Evolutionary conservation across 1,140 invertebrate species (phyloP), one percentile per base, ranked within the genome.

Genomic region (Centruroides sculpturatus): DNA sequence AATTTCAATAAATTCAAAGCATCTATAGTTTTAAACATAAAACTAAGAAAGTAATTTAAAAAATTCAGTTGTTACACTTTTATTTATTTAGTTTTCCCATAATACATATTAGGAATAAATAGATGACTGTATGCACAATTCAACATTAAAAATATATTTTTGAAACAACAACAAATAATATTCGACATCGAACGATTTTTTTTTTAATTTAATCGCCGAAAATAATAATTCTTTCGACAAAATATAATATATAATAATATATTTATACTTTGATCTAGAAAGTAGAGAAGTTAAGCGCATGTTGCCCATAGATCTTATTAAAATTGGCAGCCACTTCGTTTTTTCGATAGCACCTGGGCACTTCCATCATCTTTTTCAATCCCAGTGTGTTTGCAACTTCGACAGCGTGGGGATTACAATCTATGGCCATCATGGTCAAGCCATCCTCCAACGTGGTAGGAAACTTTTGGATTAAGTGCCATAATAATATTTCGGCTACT

Each of bases 281-380:
- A n/a, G 67, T 61, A 10, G 64, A 66, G 62, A 70, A 70, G 57
- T 70, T 70, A 7, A 69, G 66, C 47, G 67, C 61, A 53, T 64
- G 66, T 9, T 67, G 65, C 41, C 54, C 64, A 49, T 66, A 69
- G 4, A 70, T 58, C 53, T 64, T 63, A 34, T 50, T 35, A 34
- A 61, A 50, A 36, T 68, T 56, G 8, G 64, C 69, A 9, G 68
- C 48, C 4, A 61, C 35, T 49, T 66, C 60, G 34, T 48, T 34
- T 55, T 60, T 62, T 10, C 34, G 57, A 56, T 69, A 70, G 23
- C 66, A 56, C 41, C 69, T 46, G 4, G 66, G 66, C 46, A 65
- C 59, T 34, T 64, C 62, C 56, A 66, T 64, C 8, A 61, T 51
- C 35, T 60, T 54, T 2, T 52, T 57, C 5, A 69, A 49, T 10